phyloP scores from a whole-genome alignment of 1,140 invertebrate species.

The Meteorus sp. region DNA sequence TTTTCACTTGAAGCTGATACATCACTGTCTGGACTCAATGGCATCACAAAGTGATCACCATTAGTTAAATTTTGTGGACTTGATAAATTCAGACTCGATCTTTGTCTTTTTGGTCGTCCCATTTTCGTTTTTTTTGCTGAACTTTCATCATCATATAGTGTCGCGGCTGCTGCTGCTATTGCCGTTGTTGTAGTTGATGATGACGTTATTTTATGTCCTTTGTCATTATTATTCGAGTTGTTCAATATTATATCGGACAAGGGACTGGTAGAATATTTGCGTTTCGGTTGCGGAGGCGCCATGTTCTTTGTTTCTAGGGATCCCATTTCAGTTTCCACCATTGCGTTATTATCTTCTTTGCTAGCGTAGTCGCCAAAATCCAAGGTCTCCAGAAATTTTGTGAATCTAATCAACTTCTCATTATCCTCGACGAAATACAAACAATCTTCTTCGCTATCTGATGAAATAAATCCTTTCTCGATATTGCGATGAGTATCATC shows the following conservation, averaged over 20 bases:
- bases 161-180: too few species aligned
- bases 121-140: conserved; percentile 43
- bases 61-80: conserved; percentile 39
- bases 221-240: conserved; percentile 51
- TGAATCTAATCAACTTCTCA: conserved; percentile 36
- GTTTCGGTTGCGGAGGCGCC: conserved; percentile 44
- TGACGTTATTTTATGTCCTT: conserved; percentile 37
- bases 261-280: conserved; percentile 46
- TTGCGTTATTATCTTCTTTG: conserved; percentile 30
- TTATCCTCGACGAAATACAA: conserved; percentile 42
- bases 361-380: conserved; percentile 10
- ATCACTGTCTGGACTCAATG: conserved; percentile 56
- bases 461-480: neutral
- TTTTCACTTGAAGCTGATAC: conserved; percentile 55
- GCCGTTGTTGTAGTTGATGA: too few species aligned
- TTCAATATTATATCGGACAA: conserved; percentile 46
- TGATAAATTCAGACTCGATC: conserved; percentile 26
- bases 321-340: conserved; percentile 39
- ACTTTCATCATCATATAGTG: conserved; percentile 28
- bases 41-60: conserved; percentile 55
- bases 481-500: neutral
- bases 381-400: conserved; percentile 33
- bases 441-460: conserved; percentile 38
- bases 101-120: conserved; percentile 43
- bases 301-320: conserved; percentile 35